These are phyloP conservation scores for Trochalopteron elliotii DNA, from an alignment of 2,113 vertebrate species.

Conservation along the genomic window DNA sequence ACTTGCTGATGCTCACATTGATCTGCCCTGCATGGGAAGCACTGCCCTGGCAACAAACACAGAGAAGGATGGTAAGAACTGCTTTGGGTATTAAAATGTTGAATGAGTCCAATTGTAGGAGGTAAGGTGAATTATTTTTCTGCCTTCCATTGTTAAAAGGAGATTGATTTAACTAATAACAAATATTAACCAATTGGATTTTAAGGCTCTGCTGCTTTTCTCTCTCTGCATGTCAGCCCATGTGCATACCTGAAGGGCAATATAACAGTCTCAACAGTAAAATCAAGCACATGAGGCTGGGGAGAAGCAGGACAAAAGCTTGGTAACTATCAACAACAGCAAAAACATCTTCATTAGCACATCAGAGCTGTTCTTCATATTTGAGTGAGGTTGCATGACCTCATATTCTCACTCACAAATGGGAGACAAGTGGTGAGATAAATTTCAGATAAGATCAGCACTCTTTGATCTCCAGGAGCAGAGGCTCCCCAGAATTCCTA, in stretches of 20 bases:
- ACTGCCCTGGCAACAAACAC: not conserved
- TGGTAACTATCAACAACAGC: not conserved
- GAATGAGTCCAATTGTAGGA: not conserved
- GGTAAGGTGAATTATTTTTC: not conserved
- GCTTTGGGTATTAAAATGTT: not conserved
- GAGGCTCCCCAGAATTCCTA: not conserved
- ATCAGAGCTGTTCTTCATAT: not conserved
- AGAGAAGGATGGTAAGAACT: not conserved
- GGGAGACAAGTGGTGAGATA: not conserved
- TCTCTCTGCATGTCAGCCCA: not conserved
- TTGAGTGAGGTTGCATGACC: not conserved
- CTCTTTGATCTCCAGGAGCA: not conserved
- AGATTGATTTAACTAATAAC: not conserved
- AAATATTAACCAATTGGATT: not conserved
- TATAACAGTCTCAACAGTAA: not conserved
- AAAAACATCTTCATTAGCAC: not conserved
- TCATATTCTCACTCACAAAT: not conserved
- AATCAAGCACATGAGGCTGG: not conserved
- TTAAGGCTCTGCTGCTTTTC: not conserved
- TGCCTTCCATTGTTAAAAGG: not conserved
- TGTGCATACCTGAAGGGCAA: not conserved
- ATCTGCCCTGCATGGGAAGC: not conserved
- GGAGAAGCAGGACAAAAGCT: not conserved
- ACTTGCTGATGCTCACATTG: not conserved
- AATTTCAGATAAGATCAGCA: not conserved